Percentiles rank a stretch among this genome's conserved stretches.
phyloP scores from a whole-genome alignment of 2,888 invertebrate genomes.

The Sussaba pulchella region DNA sequence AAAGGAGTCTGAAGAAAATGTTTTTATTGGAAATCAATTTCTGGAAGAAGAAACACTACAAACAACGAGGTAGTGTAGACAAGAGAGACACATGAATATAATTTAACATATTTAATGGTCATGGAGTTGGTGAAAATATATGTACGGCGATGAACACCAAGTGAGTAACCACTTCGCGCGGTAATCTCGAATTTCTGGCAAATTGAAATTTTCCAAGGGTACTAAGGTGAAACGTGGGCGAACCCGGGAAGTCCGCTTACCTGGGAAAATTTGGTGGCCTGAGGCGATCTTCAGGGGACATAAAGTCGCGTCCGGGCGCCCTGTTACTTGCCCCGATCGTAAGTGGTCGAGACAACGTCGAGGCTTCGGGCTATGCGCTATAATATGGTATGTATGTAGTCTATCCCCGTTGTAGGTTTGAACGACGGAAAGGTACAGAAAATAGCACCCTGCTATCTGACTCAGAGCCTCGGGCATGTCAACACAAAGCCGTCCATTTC shows the following conservation, averaged over 20 bases:
- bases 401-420: slow-evolving; percentile 4
- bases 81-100: slow-evolving; percentile 40
- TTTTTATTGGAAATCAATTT: too few species aligned
- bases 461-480: slow-evolving; percentile 36
- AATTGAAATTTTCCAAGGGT: slow-evolving; percentile 66
- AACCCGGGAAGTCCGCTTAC: slow-evolving; percentile 52
- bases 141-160: not conserved
- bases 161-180: slow-evolving; percentile 29
- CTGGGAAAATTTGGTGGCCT: slow-evolving; percentile 61
- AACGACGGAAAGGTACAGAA: slow-evolving; percentile 20
- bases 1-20: too few species aligned
- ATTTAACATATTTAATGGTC: slow-evolving; percentile 23
- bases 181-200: slow-evolving; percentile 61
- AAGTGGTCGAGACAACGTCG: slow-evolving; percentile 62
- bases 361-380: slow-evolving; percentile 32
- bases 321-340: slow-evolving; percentile 49
- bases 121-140: slow-evolving; percentile 39
- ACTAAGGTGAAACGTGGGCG: slow-evolving; percentile 52
- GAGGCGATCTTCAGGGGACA: slow-evolving; percentile 57
- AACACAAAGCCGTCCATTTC: slow-evolving; percentile 35
- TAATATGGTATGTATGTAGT: not conserved
- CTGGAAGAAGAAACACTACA: not conserved
- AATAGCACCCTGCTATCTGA: slow-evolving; percentile 8
- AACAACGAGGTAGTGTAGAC: slow-evolving; percentile 12
- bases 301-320: slow-evolving; percentile 52